A percentile compares a stretch with the other conserved stretches of the same genome.
These are phyloP conservation scores for Cotesia vestalis DNA, from an alignment of 1,140 invertebrate species.

Conservation along the genomic window DNA sequence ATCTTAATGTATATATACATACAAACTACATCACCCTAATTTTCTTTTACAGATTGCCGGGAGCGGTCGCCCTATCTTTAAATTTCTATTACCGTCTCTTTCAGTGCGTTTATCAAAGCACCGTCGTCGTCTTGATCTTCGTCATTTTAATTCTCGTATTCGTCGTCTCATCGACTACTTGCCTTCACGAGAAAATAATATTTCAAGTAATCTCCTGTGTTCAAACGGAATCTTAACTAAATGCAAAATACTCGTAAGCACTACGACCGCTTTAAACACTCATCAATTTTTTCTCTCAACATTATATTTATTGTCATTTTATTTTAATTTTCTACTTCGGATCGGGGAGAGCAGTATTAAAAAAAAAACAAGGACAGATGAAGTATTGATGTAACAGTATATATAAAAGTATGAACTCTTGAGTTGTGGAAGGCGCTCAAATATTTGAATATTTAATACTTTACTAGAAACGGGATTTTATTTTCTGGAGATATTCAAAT, in stretches of 20 bases:
- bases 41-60: neutral
- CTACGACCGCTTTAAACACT: slow-evolving; percentile 5
- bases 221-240: slow-evolving; percentile 7
- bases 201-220: slow-evolving; percentile 15
- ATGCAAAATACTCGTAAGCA: slow-evolving; percentile 14
- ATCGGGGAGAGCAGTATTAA: no score
- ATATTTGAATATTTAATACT: slow-evolving; percentile 13
- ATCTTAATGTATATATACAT: neutral
- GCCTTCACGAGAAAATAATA: slow-evolving; percentile 12
- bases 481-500: slow-evolving; percentile 8
- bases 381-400: neutral
- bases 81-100: slow-evolving; percentile 14
- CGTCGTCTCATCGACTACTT: neutral
- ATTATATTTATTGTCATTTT: neutral
- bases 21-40: neutral
- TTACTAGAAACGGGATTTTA: slow-evolving; percentile 6
- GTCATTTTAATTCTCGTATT: no score
- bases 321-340: neutral
- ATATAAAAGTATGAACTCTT: slow-evolving; percentile 1
- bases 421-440: neutral
- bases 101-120: slow-evolving; percentile 11
- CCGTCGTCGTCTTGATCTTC: neutral
- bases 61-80: neutral
- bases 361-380: neutral
- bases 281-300: neutral